Evolutionary conservation across 2,888 invertebrate genomes (phyloP).

Genomic region (Cantharis rustica): DNA sequence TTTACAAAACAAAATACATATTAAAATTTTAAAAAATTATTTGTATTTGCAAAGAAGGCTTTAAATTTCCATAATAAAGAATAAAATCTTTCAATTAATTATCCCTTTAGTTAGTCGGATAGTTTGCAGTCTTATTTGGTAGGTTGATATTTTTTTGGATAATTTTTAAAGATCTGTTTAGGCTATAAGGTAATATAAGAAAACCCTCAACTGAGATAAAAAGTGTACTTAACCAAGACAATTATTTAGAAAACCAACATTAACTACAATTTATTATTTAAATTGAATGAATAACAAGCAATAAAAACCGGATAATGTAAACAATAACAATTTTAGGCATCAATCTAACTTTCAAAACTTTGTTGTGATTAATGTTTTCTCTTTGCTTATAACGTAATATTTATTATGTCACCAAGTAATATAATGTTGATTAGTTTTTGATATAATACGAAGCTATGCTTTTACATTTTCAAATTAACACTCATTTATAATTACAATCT

Average conservation of each 20-base stretch:
- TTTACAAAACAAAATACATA: no score
- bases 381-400: background rate
- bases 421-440: background rate
- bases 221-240: background rate
- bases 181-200: background rate
- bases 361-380: background rate
- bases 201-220: background rate
- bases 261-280: background rate
- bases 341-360: slow-evolving; percentile 1
- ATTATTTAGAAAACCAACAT: background rate
- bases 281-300: background rate
- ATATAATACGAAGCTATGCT: background rate
- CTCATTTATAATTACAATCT: background rate
- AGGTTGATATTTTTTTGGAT: no score
- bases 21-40: no score
- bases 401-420: slow-evolving; percentile 2
- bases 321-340: background rate
- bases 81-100: background rate
- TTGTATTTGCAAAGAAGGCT: background rate
- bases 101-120: background rate
- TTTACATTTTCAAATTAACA: background rate
- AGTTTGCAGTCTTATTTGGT: no score
- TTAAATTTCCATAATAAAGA: background rate
- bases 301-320: background rate
- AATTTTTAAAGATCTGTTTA: background rate